Conservation (phyloP, 2,113 vertebrate genomes). For the Saguinus imperator region DNA sequence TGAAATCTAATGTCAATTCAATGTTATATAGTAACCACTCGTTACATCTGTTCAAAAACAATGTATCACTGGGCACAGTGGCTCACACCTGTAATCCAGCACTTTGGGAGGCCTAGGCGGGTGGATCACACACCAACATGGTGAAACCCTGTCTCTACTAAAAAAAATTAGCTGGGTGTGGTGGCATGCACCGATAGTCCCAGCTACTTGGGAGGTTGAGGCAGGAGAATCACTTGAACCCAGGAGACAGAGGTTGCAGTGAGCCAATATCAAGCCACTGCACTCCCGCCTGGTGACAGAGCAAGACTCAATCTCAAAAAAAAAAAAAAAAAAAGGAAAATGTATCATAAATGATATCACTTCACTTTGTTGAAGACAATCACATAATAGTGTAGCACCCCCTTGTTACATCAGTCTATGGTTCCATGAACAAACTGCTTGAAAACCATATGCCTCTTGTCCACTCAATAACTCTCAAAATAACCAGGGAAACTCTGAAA, state of each 20-base stretch:
- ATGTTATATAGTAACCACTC: neutral
- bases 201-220: too few species aligned
- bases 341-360: neutral
- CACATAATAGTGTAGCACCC: neutral
- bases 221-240: too few species aligned
- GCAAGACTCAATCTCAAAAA: too few species aligned
- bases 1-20: neutral
- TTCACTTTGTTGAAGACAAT: constrained; percentile 1
- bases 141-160: too few species aligned
- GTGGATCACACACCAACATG: too few species aligned
- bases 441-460: neutral
- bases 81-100: too few species aligned
- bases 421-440: neutral
- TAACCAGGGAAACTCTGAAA: neutral
- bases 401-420: neutral
- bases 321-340: neutral
- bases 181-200: too few species aligned
- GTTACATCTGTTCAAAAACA: neutral
- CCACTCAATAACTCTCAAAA: constrained; percentile 23
- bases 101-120: too few species aligned
- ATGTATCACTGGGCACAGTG: neutral
- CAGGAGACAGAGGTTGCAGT: too few species aligned
- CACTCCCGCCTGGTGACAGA: too few species aligned
- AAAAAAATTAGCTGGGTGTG: too few species aligned
- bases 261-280: too few species aligned